These are phyloP conservation scores for Apodemia hepburni DNA, from an alignment of 2,888 invertebrate species.

Conservation along the genomic window DNA sequence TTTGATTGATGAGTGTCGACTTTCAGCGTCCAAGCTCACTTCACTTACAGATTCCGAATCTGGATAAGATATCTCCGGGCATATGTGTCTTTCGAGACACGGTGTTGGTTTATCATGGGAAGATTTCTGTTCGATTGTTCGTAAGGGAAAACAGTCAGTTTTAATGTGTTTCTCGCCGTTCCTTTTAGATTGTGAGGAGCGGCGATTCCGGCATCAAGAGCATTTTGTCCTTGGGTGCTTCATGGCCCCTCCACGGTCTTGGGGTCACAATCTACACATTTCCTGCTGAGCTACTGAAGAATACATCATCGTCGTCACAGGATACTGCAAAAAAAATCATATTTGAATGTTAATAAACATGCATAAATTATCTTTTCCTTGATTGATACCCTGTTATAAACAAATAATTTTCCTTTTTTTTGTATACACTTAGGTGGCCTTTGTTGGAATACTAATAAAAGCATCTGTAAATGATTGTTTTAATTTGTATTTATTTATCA, in stretches of 20 bases:
- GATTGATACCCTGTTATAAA: no score
- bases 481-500: no score
- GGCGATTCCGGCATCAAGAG: slow-evolving; percentile 68
- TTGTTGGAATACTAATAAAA: no score
- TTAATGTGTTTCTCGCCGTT: slow-evolving; percentile 47
- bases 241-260: slow-evolving; percentile 68
- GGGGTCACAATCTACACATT: slow-evolving; percentile 85
- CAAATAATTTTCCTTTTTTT: no score
- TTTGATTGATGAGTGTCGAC: slow-evolving; percentile 56
- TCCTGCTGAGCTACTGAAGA: slow-evolving; percentile 84
- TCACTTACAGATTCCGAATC: slow-evolving; percentile 68
- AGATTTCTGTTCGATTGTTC: slow-evolving; percentile 45
- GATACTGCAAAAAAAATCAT: slow-evolving; percentile 67
- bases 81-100: slow-evolving; percentile 53
- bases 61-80: slow-evolving; percentile 44
- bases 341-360: not conserved
- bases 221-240: slow-evolving; percentile 57
- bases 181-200: slow-evolving; percentile 42
- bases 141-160: slow-evolving; percentile 51
- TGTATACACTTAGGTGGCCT: no score
- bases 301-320: slow-evolving; percentile 79
- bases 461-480: no score
- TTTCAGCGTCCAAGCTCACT: slow-evolving; percentile 65
- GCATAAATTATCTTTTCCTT: not conserved
- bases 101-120: slow-evolving; percentile 58